Evolutionary conservation across 2,888 invertebrate species (phyloP).

Genomic region (Beris chalybata): DNA sequence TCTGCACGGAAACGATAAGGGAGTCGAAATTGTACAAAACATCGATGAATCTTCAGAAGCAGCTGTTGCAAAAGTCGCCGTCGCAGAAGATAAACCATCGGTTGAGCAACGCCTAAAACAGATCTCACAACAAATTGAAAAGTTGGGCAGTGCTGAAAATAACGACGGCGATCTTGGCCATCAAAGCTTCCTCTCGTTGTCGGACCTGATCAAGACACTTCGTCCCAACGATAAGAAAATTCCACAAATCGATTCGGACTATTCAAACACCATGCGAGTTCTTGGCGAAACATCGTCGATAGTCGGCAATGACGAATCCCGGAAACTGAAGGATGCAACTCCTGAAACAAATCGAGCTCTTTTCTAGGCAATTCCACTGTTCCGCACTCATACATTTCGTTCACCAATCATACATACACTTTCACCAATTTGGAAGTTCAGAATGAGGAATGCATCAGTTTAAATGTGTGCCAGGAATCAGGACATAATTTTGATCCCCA

Average conservation of each 20-base stretch:
- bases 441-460: conserved; percentile 33
- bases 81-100: conserved; percentile 44
- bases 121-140: conserved; percentile 54
- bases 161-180: conserved; percentile 49
- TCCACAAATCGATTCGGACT: conserved; percentile 56
- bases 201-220: conserved; percentile 54
- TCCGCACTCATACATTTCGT: conserved; percentile 7
- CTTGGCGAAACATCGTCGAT: conserved; percentile 51
- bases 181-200: conserved; percentile 54
- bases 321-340: conserved; percentile 24
- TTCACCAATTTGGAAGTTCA: conserved; percentile 25
- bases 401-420: conserved; percentile 10
- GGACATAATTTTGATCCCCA: conserved; percentile 3
- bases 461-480: conserved; percentile 25
- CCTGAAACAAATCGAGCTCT: conserved; percentile 25
- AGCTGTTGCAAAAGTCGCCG: conserved; percentile 8
- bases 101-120: conserved; percentile 54
- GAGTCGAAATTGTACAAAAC: conserved; percentile 37
- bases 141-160: conserved; percentile 45
- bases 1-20: conserved; percentile 41
- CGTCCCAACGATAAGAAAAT: conserved; percentile 55
- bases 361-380: conserved; percentile 14
- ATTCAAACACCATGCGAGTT: conserved; percentile 56
- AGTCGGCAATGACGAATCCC: conserved; percentile 39
- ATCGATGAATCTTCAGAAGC: conserved; percentile 32